Evolutionary conservation across 1,140 invertebrate species (phyloP).

Genomic region (Hypothenemus hampei): DNA sequence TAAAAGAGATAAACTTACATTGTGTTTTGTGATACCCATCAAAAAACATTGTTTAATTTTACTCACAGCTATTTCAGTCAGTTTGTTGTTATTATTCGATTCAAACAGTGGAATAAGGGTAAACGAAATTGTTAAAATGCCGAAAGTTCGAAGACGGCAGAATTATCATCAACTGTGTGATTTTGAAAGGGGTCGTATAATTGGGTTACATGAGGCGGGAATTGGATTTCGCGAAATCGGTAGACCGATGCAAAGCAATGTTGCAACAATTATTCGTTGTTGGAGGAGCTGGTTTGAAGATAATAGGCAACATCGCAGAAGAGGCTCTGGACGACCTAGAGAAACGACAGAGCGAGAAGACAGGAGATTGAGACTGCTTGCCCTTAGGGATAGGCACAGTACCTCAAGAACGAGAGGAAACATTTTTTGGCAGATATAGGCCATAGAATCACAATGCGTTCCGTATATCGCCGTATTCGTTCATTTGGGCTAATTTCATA

Average conservation of each 20-base stretch:
- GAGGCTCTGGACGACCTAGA: neutral
- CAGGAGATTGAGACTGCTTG: neutral
- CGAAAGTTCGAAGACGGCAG: neutral
- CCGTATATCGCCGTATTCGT: neutral
- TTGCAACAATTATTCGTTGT: too few relatives aligned
- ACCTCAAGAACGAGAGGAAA: neutral
- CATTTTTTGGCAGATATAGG: neutral
- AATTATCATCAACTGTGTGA: neutral
- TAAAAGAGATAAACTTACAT: neutral
- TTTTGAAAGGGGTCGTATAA: neutral
- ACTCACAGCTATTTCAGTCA: neutral
- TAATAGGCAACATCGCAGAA: neutral
- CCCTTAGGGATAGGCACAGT: neutral
- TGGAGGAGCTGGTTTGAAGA: neutral
- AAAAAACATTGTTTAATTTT: neutral
- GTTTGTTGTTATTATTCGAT: neutral
- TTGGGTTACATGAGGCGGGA: neutral
- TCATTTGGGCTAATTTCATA: too few relatives aligned
- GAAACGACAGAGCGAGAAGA: neutral
- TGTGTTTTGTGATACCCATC: neutral
- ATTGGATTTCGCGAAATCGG: neutral
- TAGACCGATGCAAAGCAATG: too few relatives aligned
- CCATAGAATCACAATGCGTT: neutral
- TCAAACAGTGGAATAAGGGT: neutral
- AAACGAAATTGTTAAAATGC: neutral